These are phyloP conservation scores for Xiphydria camelus DNA, from an alignment of 2,888 invertebrate species.

Conservation along the genomic window DNA sequence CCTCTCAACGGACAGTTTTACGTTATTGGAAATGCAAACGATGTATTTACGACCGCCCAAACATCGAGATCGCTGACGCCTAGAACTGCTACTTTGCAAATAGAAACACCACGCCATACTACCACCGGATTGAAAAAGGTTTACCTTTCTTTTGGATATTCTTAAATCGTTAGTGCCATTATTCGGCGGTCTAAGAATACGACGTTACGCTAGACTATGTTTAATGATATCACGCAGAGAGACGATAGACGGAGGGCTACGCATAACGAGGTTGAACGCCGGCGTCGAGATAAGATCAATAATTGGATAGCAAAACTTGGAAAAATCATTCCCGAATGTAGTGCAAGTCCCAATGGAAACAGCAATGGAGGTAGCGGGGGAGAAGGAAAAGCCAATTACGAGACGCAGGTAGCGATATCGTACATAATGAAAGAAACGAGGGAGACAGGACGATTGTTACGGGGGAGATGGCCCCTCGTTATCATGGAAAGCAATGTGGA, in stretches of 20 bases:
- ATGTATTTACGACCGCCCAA: constrained; percentile 69
- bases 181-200: too few species aligned
- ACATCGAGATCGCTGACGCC: constrained; percentile 65
- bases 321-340: constrained; percentile 82
- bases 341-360: constrained; percentile 31
- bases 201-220: background rate
- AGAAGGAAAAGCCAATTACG: constrained; percentile 55
- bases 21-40: constrained; percentile 80
- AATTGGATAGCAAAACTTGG: constrained; percentile 94
- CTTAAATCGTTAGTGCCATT: background rate
- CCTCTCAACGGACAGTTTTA: constrained; percentile 74
- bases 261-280: constrained; percentile 93
- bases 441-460: too few species aligned
- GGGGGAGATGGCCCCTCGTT: too few species aligned
- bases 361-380: constrained; percentile 44
- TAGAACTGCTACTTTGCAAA: constrained; percentile 62
- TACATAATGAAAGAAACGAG: too few species aligned
- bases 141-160: constrained; percentile 19
- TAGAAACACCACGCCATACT: constrained; percentile 56
- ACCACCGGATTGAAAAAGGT: constrained; percentile 66
- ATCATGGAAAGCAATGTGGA: too few species aligned
- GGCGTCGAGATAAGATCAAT: constrained; percentile 94
- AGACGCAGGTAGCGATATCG: constrained; percentile 48
- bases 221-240: constrained; percentile 60
- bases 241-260: constrained; percentile 89